These are phyloP conservation scores for Xestia xanthographa DNA, from an alignment of 2,888 invertebrate species.

Conservation along the genomic window DNA sequence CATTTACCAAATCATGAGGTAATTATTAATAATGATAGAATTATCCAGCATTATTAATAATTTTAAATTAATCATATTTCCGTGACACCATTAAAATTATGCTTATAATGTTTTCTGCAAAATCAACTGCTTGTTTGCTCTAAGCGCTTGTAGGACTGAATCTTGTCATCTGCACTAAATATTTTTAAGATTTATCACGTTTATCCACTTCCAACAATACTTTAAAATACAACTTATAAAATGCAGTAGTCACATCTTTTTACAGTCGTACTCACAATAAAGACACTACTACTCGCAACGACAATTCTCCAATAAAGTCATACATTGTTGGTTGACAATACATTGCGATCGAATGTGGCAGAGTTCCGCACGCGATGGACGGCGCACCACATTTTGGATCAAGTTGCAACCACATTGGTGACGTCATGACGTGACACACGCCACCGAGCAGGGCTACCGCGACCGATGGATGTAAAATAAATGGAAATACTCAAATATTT, in stretches of 20 bases:
- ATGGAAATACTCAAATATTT: slow-evolving; percentile 27
- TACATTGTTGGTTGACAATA: slow-evolving; percentile 29
- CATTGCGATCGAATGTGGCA: slow-evolving; percentile 2
- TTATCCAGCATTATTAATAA: no score
- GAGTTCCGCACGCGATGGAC: slow-evolving; percentile 20
- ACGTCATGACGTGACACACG: slow-evolving; percentile 22
- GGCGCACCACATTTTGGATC: slow-evolving; percentile 44
- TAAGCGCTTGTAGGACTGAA: neutral
- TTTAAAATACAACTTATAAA: neutral
- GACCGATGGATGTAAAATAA: neutral
- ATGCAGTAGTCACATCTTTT: neutral
- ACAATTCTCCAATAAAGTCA: slow-evolving; percentile 12
- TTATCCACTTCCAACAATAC: neutral
- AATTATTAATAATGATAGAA: no score
- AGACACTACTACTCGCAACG: slow-evolving; percentile 6
- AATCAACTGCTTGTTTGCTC: neutral
- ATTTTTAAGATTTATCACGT: neutral
- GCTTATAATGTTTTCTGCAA: neutral
- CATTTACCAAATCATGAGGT: no score
- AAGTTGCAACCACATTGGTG: slow-evolving; percentile 22
- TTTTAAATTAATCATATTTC: no score
- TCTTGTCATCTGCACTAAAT: neutral
- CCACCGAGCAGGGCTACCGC: slow-evolving; percentile 19
- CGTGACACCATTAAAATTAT: no score
- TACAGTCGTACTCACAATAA: neutral